Evolutionary conservation across 2,797 vertebrate genomes (phyloP).

Genomic region (Acanthurus leucopareius): DNA sequence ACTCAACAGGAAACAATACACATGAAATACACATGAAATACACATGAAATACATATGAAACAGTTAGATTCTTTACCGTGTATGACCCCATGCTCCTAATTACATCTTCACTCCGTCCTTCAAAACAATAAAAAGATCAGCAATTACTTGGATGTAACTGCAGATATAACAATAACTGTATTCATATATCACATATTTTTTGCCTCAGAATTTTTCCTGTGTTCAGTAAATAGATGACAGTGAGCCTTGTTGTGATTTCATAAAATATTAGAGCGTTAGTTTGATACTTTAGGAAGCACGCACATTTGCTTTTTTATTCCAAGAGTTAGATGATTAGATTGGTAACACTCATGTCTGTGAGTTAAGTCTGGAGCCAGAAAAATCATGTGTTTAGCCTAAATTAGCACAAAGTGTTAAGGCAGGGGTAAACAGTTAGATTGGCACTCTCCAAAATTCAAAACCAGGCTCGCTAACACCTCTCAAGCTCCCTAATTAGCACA

Average conservation of each 20-base stretch:
- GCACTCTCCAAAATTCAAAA: not conserved
- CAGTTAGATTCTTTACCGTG: not conserved
- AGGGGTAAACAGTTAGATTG: not conserved
- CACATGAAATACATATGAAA: not conserved
- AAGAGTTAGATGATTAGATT: not conserved
- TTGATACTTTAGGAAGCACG: not conserved
- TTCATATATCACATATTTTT: not conserved
- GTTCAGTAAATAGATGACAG: not conserved
- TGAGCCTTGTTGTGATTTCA: not conserved
- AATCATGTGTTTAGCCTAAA: conserved; percentile 5
- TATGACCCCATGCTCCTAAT: not conserved
- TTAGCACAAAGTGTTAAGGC: conserved; percentile 1
- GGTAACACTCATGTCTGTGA: not conserved
- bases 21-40: not conserved
- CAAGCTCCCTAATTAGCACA: conserved; percentile 13
- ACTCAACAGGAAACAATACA: not conserved
- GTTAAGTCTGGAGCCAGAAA: not conserved
- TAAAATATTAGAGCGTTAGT: not conserved
- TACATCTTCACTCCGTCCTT: not conserved
- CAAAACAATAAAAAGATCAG: not conserved
- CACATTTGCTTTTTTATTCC: not conserved
- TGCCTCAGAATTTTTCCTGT: too few species aligned
- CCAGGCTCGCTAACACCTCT: not conserved
- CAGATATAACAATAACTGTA: not conserved
- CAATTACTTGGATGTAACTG: not conserved